Evolutionary conservation across 2,113 vertebrate species (phyloP).

Genomic region (Ursus arctos): DNA sequence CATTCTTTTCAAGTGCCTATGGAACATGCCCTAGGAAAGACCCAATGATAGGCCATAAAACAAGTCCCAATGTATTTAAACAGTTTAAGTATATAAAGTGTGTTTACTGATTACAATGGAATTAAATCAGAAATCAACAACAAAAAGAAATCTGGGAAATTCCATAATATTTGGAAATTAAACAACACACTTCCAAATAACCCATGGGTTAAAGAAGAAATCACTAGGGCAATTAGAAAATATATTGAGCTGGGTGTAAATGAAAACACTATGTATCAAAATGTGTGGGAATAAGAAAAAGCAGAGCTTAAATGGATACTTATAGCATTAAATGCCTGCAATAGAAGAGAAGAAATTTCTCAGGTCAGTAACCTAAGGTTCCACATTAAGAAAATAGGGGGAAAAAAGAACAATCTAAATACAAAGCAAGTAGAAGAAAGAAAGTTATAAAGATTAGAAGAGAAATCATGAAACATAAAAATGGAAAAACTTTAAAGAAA

Average conservation of each 20-base stretch:
- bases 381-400: neutral
- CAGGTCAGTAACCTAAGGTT: neutral
- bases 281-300: neutral
- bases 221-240: neutral
- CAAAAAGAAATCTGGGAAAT: conserved; percentile 1
- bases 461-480: neutral
- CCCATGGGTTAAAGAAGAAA: neutral
- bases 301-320: neutral
- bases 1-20: neutral
- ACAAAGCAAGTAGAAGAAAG: neutral
- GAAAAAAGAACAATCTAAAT: neutral
- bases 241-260: neutral
- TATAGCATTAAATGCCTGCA: neutral
- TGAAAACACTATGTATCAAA: neutral
- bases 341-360: neutral
- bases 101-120: neutral
- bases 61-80: neutral
- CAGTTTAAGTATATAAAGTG: neutral
- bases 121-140: neutral
- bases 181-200: neutral
- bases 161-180: neutral
- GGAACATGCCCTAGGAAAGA: neutral
- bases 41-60: neutral
- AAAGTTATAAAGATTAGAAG: neutral
- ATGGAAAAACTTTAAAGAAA: neutral